Percentiles rank a stretch among this genome's conserved stretches.
phyloP scores from a whole-genome alignment of 2,797 vertebrate genomes.

The Eurystomus glaucurus region DNA sequence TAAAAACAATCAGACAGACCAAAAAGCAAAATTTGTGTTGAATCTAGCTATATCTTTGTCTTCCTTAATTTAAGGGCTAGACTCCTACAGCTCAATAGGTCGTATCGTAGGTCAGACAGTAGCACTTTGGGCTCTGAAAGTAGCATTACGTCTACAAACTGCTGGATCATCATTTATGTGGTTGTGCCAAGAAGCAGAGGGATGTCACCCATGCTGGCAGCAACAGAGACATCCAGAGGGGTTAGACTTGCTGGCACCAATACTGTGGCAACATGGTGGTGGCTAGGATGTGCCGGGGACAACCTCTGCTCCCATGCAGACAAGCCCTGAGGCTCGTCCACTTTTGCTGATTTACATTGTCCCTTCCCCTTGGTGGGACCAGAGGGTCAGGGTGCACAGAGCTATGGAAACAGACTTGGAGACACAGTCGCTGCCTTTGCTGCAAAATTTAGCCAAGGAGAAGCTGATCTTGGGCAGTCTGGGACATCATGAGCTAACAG shows the following conservation, averaged over 20 bases:
- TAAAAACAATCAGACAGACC: not conserved
- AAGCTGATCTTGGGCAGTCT: not conserved
- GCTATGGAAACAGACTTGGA: not conserved
- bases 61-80: not conserved
- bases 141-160: not conserved
- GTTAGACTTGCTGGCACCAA: not conserved
- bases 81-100: not conserved
- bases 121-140: not conserved
- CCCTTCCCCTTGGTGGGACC: not conserved
- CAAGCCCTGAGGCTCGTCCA: not conserved
- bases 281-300: not conserved
- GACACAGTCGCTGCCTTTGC: not conserved
- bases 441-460: not conserved
- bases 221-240: not conserved
- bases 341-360: accelerated
- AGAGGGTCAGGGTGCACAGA: not conserved
- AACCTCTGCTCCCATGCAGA: accelerated
- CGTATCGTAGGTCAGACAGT: not conserved
- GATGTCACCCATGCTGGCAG: accelerated
- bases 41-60: not conserved
- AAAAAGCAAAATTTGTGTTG: not conserved
- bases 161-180: not conserved
- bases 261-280: accelerated
- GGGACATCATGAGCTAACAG: not conserved
- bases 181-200: not conserved